Evolutionary conservation across 1,140 invertebrate species (phyloP).

Genomic region (Pogonus chalceus): DNA sequence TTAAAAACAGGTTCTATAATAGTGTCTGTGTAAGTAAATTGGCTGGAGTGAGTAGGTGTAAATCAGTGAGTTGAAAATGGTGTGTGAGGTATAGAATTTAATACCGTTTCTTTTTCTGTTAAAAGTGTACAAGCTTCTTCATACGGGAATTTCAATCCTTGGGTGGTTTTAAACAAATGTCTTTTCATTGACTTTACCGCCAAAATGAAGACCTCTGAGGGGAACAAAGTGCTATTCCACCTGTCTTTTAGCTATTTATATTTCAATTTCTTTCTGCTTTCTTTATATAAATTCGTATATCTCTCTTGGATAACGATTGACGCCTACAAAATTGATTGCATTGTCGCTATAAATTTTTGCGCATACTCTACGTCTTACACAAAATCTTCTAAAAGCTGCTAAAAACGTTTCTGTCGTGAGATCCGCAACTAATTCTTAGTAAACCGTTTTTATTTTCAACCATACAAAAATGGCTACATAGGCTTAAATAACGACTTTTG

Average conservation of each 20-base stretch:
- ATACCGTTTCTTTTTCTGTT: constrained; percentile 15
- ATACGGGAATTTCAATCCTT: constrained; percentile 13
- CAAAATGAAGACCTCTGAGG: constrained; percentile 27
- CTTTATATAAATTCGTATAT: constrained; percentile 9
- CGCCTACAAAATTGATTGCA: constrained; percentile 13
- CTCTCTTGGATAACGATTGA: neutral
- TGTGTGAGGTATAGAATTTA: constrained; percentile 19
- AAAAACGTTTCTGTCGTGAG: constrained; percentile 31
- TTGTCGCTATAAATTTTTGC: constrained; percentile 1
- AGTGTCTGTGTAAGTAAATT: constrained; percentile 32
- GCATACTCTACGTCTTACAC: constrained; percentile 17
- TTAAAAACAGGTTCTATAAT: constrained; percentile 19
- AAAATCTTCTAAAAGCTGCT: constrained; percentile 29
- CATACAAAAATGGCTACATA: constrained; percentile 33
- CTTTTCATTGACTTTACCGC: constrained; percentile 26
- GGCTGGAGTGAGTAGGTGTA: constrained; percentile 25
- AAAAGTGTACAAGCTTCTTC: constrained; percentile 19
- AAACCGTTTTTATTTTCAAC: constrained; percentile 25
- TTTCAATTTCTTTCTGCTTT: neutral
- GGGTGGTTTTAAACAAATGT: constrained; percentile 19
- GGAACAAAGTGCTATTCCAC: constrained; percentile 20
- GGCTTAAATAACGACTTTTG: constrained; percentile 20
- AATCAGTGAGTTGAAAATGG: constrained; percentile 14
- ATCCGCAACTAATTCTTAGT: constrained; percentile 24
- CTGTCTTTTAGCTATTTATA: neutral